Evolutionary conservation across 2,113 vertebrate genomes (phyloP).

Genomic region (Pseudorectes ferrugineus): DNA sequence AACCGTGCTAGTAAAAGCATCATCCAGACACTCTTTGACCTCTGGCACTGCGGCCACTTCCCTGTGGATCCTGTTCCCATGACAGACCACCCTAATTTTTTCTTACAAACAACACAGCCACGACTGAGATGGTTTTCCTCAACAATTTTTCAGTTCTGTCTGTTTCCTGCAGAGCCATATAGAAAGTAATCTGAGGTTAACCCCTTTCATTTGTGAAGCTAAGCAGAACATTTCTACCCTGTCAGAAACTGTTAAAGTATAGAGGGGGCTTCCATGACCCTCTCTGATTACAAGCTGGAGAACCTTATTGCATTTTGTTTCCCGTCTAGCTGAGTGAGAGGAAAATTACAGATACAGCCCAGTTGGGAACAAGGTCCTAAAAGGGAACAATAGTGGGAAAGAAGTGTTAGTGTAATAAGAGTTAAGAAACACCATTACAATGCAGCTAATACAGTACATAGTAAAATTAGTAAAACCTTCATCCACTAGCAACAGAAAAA

Average conservation of each 20-base stretch:
- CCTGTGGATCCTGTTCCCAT: background rate
- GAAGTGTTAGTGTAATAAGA: background rate
- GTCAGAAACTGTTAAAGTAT: background rate
- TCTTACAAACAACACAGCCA: background rate
- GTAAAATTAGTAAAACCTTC: background rate
- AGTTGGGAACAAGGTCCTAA: background rate
- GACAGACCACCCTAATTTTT: fast-evolving
- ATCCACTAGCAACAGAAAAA: background rate
- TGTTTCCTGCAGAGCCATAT: background rate
- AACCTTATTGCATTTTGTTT: background rate
- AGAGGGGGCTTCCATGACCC: background rate
- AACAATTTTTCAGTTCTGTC: background rate
- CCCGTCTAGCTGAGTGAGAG: background rate
- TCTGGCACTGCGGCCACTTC: background rate
- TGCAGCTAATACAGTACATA: background rate
- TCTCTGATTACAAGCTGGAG: background rate
- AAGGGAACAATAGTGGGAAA: background rate
- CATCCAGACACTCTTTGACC: background rate
- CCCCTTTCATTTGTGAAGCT: background rate
- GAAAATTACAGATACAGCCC: background rate
- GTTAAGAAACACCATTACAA: background rate
- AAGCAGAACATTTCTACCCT: background rate
- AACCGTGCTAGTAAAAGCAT: background rate
- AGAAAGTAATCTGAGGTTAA: background rate
- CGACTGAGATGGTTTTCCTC: background rate